Percentiles rank a stretch among this genome's conserved stretches.
Evolutionary conservation across 2,113 vertebrate genomes (phyloP).

Genomic region (Clarias batrachus): DNA sequence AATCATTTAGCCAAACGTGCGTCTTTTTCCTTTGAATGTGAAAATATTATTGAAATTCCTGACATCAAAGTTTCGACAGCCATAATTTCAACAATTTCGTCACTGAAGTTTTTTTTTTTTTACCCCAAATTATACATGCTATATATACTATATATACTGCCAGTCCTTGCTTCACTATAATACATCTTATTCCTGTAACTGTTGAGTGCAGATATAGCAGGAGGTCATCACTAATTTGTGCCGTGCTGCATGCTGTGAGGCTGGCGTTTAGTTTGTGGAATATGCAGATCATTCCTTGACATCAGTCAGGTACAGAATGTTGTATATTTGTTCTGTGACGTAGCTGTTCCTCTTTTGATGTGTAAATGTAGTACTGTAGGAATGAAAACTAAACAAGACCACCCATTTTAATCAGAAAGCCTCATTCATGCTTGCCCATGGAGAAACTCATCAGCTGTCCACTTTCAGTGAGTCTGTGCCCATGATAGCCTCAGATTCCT

Average conservation of each 20-base stretch:
- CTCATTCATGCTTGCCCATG: too few relatives aligned
- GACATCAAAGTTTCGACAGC: neutral
- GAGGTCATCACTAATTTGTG: neutral
- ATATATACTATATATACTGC: too few relatives aligned
- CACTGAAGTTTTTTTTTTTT: neutral
- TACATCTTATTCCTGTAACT: neutral
- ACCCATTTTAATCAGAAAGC: neutral
- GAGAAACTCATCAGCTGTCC: neutral
- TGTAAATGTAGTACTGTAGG: neutral
- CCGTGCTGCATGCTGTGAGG: neutral
- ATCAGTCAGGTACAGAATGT: neutral
- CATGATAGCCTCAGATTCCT: neutral
- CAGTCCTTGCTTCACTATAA: neutral
- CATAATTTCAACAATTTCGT: neutral
- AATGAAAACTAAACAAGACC: neutral
- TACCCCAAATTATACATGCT: neutral
- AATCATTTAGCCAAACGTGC: neutral
- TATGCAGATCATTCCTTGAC: neutral
- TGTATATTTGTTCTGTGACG: neutral
- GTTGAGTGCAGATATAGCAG: neutral
- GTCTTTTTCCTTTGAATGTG: neutral
- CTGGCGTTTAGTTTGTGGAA: neutral
- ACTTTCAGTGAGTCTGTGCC: neutral
- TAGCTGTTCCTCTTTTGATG: neutral
- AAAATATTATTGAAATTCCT: neutral